phyloP scores from a whole-genome alignment of 2,113 vertebrate species.

The Phylloscopus trochilus region DNA sequence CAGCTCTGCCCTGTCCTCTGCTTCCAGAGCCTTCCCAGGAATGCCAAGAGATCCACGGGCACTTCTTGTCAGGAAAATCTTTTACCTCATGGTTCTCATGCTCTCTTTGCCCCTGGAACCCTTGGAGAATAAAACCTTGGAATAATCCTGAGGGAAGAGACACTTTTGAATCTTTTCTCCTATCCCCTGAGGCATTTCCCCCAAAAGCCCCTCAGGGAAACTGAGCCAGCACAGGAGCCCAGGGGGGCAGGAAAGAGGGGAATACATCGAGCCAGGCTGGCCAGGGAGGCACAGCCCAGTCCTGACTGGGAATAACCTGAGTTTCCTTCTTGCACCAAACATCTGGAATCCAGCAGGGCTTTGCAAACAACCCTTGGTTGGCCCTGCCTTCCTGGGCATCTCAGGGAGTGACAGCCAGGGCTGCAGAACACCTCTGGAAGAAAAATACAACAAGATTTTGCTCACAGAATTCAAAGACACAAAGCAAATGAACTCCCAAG shows the following conservation, averaged over 20 bases:
- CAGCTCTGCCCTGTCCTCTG: background rate
- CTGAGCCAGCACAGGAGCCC: too few relatives aligned
- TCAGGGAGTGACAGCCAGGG: background rate
- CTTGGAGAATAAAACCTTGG: too few relatives aligned
- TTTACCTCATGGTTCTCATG: accelerated
- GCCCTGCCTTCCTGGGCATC: background rate
- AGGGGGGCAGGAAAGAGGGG: too few relatives aligned
- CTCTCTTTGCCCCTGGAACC: too few relatives aligned
- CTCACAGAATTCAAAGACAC: background rate
- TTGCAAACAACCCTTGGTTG: background rate
- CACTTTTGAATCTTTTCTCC: too few relatives aligned
- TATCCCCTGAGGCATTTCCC: too few relatives aligned
- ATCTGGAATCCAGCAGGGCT: background rate
- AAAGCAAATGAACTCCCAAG: background rate
- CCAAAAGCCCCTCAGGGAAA: too few relatives aligned
- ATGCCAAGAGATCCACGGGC: background rate
- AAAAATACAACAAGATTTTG: background rate
- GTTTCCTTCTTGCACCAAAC: background rate
- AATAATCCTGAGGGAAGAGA: too few relatives aligned
- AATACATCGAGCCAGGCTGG: background rate
- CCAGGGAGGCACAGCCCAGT: background rate
- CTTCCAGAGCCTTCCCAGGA: background rate
- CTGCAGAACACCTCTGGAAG: background rate
- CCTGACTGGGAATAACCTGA: background rate
- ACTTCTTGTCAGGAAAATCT: background rate